Percentiles rank a stretch among this genome's conserved stretches.
Conservation (phyloP, 2,888 invertebrate genomes). For the Parnassius apollo region DNA sequence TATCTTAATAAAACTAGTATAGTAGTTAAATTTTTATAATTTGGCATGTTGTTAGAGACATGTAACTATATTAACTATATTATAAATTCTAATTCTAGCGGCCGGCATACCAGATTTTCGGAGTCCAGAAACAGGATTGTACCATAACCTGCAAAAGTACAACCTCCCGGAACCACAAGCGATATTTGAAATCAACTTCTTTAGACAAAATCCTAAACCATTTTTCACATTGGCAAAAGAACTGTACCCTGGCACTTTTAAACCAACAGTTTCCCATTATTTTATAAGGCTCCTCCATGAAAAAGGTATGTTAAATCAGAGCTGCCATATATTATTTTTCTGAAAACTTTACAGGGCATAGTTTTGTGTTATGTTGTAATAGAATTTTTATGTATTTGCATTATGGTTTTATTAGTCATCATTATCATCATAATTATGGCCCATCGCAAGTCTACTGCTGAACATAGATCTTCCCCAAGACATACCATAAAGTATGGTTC, state of each 20-base stretch:
- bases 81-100: constrained; percentile 74
- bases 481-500: too few species aligned
- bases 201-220: constrained; percentile 93
- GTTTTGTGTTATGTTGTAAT: too few species aligned
- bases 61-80: constrained; percentile 3
- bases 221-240: constrained; percentile 96
- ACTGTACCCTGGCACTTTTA: constrained; percentile 91
- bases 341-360: too few species aligned
- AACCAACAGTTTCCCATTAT: constrained; percentile 95
- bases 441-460: too few species aligned
- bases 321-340: too few species aligned
- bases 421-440: too few species aligned
- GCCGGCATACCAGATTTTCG: constrained; percentile 98
- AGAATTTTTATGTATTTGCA: too few species aligned
- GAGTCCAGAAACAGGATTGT: constrained; percentile 94
- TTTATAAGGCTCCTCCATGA: constrained; percentile 92
- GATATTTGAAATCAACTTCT: constrained; percentile 95
- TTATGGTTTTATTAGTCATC: too few species aligned
- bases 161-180: constrained; percentile 95
- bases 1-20: too few species aligned
- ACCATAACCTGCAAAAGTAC: constrained; percentile 94
- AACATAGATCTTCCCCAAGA: too few species aligned
- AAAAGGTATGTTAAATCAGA: constrained; percentile 79
- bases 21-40: too few species aligned
- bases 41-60: background rate